Percentiles rank a stretch among this genome's conserved stretches.
Evolutionary conservation across 1,140 invertebrate species (phyloP).

Genomic region (Aphelinus atriplicis): DNA sequence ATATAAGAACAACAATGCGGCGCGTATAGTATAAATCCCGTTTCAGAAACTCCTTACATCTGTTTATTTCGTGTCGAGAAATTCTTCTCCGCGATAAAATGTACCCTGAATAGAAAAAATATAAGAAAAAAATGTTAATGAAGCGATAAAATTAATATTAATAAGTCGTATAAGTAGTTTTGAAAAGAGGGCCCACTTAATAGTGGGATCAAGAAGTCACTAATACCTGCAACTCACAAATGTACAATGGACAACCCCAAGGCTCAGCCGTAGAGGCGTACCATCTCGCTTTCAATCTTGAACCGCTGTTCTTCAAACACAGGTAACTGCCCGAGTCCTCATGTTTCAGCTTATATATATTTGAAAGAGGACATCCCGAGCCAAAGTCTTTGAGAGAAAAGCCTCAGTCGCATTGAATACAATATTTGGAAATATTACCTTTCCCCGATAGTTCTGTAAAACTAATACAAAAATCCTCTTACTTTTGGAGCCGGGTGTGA

Average conservation of each 20-base stretch:
- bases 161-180: neutral
- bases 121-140: constrained; percentile 27
- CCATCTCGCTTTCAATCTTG: constrained; percentile 14
- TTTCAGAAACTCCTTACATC: too few relatives aligned
- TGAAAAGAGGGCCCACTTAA: neutral
- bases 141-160: constrained; percentile 20
- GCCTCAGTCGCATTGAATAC: too few relatives aligned
- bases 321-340: constrained; percentile 6
- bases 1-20: too few relatives aligned
- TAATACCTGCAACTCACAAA: neutral
- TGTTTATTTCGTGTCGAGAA: too few relatives aligned
- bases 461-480: too few relatives aligned
- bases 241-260: constrained; percentile 1
- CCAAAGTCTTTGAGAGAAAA: neutral
- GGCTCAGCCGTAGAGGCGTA: neutral
- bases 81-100: neutral
- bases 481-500: too few relatives aligned
- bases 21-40: too few relatives aligned
- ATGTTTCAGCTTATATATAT: neutral
- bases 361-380: neutral
- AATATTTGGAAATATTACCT: too few relatives aligned
- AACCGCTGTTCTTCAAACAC: neutral
- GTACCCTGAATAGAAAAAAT: constrained; percentile 14
- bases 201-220: constrained; percentile 12
- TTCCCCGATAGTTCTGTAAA: too few relatives aligned